Evolutionary conservation across 1,140 invertebrate genomes (phyloP).

Genomic region (Musca vetustissima): DNA sequence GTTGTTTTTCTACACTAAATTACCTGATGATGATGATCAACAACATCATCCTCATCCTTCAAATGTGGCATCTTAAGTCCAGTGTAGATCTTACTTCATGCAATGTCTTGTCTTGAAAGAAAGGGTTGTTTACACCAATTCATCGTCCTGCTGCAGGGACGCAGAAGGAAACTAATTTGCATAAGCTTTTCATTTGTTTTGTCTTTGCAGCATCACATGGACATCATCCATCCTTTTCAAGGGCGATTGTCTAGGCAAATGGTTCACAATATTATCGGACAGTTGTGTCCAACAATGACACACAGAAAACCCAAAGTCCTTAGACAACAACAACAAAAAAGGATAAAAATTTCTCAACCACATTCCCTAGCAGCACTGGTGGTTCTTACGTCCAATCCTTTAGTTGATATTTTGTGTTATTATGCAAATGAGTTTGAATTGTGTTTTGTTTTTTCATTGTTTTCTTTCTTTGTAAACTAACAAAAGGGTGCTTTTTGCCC

Average conservation of each 20-base stretch:
- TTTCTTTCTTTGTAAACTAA: not conserved
- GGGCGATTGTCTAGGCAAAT: not conserved
- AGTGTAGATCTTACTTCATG: too few species aligned
- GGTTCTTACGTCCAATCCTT: not conserved
- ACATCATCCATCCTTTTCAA: conserved; percentile 6
- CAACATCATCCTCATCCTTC: too few species aligned
- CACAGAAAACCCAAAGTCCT: conserved; percentile 5
- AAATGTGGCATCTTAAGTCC: too few species aligned
- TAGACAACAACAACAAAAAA: not conserved
- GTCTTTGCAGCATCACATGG: not conserved
- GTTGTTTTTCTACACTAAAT: not conserved
- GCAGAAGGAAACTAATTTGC: conserved; percentile 17
- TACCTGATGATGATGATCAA: not conserved
- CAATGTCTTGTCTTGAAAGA: not conserved
- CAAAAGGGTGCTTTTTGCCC: conserved; percentile 16
- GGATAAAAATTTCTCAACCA: conserved; percentile 1
- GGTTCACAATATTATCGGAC: not conserved
- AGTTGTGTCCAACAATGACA: conserved; percentile 16
- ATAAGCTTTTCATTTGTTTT: conserved; percentile 9
- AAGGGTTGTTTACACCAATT: not conserved
- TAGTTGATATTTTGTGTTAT: not conserved
- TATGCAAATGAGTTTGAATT: conserved; percentile 20
- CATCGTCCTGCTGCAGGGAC: too few species aligned
- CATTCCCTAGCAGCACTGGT: conserved; percentile 4
- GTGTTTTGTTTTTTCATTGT: not conserved